These are phyloP conservation scores for Drosophila subquinaria DNA, from an alignment of 2,888 invertebrate genomes.

Conservation along the genomic window DNA sequence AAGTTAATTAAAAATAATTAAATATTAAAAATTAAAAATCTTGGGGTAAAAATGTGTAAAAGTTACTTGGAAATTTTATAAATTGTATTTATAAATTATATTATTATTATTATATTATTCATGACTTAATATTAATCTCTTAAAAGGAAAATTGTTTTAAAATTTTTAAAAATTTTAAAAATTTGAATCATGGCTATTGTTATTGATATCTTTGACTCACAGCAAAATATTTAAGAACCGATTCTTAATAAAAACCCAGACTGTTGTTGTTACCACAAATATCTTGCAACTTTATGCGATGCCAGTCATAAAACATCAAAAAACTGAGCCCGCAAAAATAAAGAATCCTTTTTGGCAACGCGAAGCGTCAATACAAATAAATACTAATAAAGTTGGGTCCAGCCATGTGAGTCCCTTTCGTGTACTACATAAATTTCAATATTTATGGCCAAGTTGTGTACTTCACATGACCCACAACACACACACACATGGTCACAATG, in stretches of 20 bases:
- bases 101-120: neutral
- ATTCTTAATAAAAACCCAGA: slow-evolving; percentile 5
- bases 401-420: slow-evolving; percentile 42
- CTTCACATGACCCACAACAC: slow-evolving; percentile 22
- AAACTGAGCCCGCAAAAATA: slow-evolving; percentile 24
- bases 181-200: neutral
- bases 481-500: slow-evolving; percentile 7
- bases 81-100: too few relatives aligned
- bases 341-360: slow-evolving; percentile 32
- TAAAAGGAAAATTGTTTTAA: neutral
- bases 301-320: slow-evolving; percentile 41
- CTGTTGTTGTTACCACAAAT: slow-evolving; percentile 15
- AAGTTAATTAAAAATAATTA: too few relatives aligned
- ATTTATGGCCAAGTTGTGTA: slow-evolving; percentile 67
- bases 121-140: neutral
- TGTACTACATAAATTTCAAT: slow-evolving; percentile 78
- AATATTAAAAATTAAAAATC: too few relatives aligned
- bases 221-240: neutral
- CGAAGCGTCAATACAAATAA: slow-evolving; percentile 59
- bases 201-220: slow-evolving; percentile 6
- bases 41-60: too few relatives aligned
- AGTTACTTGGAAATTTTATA: too few relatives aligned
- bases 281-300: slow-evolving; percentile 32
- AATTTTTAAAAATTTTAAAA: too few relatives aligned
- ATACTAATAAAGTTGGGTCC: slow-evolving; percentile 63